phyloP scores from a whole-genome alignment of 2,797 vertebrate genomes.

The Danio choprae region DNA sequence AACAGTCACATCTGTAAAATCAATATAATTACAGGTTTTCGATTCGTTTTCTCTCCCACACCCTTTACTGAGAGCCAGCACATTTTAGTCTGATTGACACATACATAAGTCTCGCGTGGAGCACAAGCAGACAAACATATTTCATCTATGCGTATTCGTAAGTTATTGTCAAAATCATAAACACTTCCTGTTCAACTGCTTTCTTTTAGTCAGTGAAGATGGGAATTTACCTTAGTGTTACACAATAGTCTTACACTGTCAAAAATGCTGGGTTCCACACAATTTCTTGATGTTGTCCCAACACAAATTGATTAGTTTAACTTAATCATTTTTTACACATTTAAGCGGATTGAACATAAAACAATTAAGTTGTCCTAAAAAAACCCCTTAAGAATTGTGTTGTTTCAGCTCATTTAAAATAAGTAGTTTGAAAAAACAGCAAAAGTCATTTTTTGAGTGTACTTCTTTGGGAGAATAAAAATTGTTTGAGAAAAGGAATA shows the following conservation, averaged over 20 bases:
- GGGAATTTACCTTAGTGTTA: neutral
- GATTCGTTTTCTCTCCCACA: neutral
- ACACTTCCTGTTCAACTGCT: neutral
- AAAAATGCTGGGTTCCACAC: too few relatives aligned
- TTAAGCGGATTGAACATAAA: too few relatives aligned
- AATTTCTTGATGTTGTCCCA: too few relatives aligned
- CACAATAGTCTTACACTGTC: neutral
- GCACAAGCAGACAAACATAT: neutral
- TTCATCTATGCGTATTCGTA: neutral
- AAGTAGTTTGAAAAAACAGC: too few relatives aligned
- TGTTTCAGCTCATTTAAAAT: too few relatives aligned
- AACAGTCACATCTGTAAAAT: neutral
- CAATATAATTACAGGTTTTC: neutral
- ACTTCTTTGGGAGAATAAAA: neutral
- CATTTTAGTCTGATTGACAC: neutral
- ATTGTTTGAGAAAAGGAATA: neutral
- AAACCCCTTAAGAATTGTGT: too few relatives aligned
- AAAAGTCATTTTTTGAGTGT: too few relatives aligned
- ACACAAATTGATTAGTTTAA: too few relatives aligned
- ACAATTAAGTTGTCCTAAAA: too few relatives aligned
- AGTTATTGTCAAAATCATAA: neutral
- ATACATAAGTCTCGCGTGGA: neutral
- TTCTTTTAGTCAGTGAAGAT: neutral
- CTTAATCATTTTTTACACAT: too few relatives aligned
- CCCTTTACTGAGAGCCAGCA: neutral